Evolutionary conservation across 1,140 invertebrate genomes (phyloP).

Genomic region (Eurosta solidaginis): DNA sequence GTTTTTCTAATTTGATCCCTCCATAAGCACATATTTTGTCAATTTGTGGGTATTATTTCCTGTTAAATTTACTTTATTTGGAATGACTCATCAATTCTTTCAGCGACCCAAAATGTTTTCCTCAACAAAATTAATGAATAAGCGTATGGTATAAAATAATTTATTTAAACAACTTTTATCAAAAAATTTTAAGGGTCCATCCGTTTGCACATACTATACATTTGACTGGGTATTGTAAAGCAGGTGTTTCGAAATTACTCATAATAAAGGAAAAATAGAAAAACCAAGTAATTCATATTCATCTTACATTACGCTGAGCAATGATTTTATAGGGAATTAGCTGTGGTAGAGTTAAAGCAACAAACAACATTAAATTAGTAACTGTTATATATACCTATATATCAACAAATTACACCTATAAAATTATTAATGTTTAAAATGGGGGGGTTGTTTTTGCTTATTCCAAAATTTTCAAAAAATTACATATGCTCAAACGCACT

Average conservation of each 20-base stretch:
- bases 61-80: too few relatives aligned
- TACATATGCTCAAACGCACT: not conserved
- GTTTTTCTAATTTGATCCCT: too few relatives aligned
- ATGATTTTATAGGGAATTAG: not conserved
- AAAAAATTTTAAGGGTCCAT: not conserved
- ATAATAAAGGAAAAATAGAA: too few relatives aligned
- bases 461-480: not conserved
- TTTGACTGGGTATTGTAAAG: too few relatives aligned
- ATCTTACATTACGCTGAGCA: not conserved
- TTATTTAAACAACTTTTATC: slow-evolving; percentile 13
- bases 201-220: not conserved
- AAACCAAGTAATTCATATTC: too few relatives aligned
- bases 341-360: not conserved
- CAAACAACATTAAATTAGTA: slow-evolving; percentile 12
- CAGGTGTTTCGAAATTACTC: too few relatives aligned
- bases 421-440: slow-evolving; percentile 17
- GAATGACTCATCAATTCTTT: not conserved
- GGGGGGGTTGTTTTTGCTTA: not conserved
- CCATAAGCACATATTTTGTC: too few relatives aligned
- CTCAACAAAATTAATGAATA: not conserved
- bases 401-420: slow-evolving; percentile 16
- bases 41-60: too few relatives aligned
- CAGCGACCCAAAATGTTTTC: not conserved
- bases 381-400: slow-evolving; percentile 22
- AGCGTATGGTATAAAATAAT: slow-evolving; percentile 2